These are phyloP conservation scores for Pitangus sulphuratus DNA, from an alignment of 2,797 vertebrate genomes.

Conservation along the genomic window DNA sequence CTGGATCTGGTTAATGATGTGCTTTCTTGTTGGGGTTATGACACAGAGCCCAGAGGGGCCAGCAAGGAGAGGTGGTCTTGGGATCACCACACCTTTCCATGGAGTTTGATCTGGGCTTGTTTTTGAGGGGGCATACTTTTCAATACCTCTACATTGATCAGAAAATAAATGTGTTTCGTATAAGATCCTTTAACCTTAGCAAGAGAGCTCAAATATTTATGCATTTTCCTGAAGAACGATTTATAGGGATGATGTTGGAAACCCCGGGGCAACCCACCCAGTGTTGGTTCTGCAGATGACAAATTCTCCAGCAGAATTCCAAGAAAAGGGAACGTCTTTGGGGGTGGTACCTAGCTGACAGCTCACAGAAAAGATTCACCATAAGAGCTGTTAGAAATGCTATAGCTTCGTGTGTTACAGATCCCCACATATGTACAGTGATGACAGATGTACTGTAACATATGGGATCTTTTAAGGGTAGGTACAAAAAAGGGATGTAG, in stretches of 20 bases:
- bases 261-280: neutral
- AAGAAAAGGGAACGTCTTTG: neutral
- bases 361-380: conserved; percentile 8
- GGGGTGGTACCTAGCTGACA: conserved; percentile 32
- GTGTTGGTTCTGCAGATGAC: neutral
- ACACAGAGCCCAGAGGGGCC: neutral
- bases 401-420: conserved; percentile 55
- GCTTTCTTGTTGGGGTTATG: neutral
- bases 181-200: neutral
- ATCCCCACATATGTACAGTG: conserved; percentile 57
- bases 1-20: neutral
- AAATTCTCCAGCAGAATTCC: neutral
- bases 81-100: neutral
- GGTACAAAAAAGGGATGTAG: conserved; percentile 4
- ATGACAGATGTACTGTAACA: conserved; percentile 65
- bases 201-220: neutral
- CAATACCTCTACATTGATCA: fast-evolving
- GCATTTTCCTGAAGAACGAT: neutral
- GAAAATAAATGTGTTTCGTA: neutral
- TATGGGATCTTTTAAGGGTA: conserved; percentile 60
- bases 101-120: neutral
- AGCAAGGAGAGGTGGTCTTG: neutral
- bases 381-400: conserved; percentile 62
- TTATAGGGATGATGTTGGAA: neutral
- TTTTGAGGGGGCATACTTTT: neutral